Conservation (phyloP, 1,140 invertebrate genomes). For the Drepana arcuata region DNA sequence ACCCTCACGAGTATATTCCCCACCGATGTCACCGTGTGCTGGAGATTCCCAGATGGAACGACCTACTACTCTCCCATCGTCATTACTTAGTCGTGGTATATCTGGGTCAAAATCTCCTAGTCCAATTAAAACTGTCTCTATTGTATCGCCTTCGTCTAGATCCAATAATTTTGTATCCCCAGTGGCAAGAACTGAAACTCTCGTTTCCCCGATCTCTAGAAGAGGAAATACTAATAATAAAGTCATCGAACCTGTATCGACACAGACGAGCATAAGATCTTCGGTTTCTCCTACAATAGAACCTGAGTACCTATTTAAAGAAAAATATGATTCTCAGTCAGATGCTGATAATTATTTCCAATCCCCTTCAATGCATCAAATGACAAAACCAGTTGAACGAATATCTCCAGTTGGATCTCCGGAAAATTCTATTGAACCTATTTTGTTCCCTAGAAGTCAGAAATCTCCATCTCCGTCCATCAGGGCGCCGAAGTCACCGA, state of each 20-base stretch:
- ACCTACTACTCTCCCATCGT: slow-evolving; percentile 48
- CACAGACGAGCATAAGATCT: slow-evolving; percentile 11
- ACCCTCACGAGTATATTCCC: slow-evolving; percentile 60
- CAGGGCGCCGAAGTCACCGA: slow-evolving; percentile 42
- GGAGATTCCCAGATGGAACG: slow-evolving; percentile 49
- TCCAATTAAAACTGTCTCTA: slow-evolving; percentile 49
- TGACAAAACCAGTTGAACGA: slow-evolving; percentile 25
- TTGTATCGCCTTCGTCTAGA: slow-evolving; percentile 46
- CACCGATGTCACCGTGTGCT: slow-evolving; percentile 52
- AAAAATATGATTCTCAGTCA: slow-evolving; percentile 14
- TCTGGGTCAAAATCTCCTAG: slow-evolving; percentile 54
- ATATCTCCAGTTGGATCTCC: slow-evolving; percentile 19
- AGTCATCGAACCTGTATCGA: neutral
- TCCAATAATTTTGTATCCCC: slow-evolving; percentile 40
- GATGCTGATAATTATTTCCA: slow-evolving; percentile 20
- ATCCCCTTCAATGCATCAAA: slow-evolving; percentile 15
- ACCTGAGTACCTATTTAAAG: slow-evolving; percentile 16
- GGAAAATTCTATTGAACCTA: slow-evolving; percentile 14
- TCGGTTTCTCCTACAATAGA: slow-evolving; percentile 29
- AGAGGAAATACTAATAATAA: slow-evolving; percentile 22
- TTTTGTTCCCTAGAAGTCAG: slow-evolving; percentile 13
- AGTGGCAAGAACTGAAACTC: slow-evolving; percentile 15
- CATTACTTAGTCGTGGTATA: slow-evolving; percentile 45
- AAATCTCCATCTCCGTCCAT: slow-evolving; percentile 39
- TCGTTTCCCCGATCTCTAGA: slow-evolving; percentile 26